Base-by-base conservation (phyloP, 2,113 vertebrate species). In the Nothoprocta pentlandii region DNA sequence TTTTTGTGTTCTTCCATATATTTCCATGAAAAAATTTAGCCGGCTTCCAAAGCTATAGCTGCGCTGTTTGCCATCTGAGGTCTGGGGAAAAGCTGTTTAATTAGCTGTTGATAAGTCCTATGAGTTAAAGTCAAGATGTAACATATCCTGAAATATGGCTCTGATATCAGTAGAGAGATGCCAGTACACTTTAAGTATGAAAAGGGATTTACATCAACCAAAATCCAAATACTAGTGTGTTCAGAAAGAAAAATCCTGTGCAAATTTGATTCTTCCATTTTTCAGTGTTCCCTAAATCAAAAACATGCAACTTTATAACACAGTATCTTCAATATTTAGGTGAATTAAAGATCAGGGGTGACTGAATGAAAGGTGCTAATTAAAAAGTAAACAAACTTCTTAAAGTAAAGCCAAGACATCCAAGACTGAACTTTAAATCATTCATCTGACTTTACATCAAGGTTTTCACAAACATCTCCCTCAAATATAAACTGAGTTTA, bases 71-170 rank as follows among this genome's bases (percentile, higher is more conserved):
- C 83, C 80, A 95, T 67, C 53, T 95, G 93, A 96, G 96, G 85
- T 92, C 63, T 95, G 92, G 91, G 84, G 42, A 96, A 93, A 94
- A 92, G 86, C 92, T 95, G 88, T 93, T 96, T 87, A 87, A 93
- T 85, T 92, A 76, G 36, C 59, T 14, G 6, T 79, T 92, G 49
- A 71, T 93, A 69, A 79, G 46, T 64, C 30, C 92, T 87, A 28
- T 92, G 46, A 88, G 19, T 59, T 85, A 14, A 36, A 90, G 47
- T 82, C 30, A 58, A 87, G 54, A 80, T 66, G 56, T 83, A 89
- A n/a, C 4, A 1, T 79, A 54, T 73, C 87, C 53, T 93, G 80
- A 41, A 76, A 79, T 76, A 61, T 36, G n/a, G 8, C 69, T 92
- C 75, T 77, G 22, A 73, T 79, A 68, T 66, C 59, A 80, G 54